phyloP scores from a whole-genome alignment of 2,113 vertebrate species.

The Pelusios castaneus region DNA sequence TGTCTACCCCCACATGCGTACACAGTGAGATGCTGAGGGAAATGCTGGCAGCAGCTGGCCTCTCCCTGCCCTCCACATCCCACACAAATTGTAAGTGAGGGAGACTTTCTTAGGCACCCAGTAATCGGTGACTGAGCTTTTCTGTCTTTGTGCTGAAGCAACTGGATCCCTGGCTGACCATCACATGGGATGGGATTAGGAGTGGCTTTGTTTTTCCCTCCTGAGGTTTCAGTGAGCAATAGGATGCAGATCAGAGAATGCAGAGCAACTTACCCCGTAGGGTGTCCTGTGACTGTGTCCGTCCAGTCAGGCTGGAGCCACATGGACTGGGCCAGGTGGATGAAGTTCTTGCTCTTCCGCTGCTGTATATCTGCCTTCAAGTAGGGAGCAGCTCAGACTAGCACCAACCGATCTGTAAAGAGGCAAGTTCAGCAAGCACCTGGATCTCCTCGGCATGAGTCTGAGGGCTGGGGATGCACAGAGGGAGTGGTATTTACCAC shows the following conservation, averaged over 20 bases:
- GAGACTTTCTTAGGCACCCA: neutral
- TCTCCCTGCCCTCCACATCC: neutral
- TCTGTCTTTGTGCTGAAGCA: neutral
- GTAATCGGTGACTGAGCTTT: neutral
- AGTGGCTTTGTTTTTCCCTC: neutral
- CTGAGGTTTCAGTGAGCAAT: neutral
- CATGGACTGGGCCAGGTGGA: no score
- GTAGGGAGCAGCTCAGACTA: neutral
- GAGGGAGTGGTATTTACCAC: constrained; percentile 14
- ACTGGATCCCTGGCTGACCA: neutral
- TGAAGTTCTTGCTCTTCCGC: neutral
- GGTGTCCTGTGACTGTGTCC: neutral
- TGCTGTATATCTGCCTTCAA: neutral
- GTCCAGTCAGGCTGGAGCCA: neutral
- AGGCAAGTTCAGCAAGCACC: neutral
- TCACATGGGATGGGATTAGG: neutral
- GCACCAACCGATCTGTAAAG: neutral
- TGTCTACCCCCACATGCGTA: no score
- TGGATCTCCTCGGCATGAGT: neutral
- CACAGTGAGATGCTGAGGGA: no score
- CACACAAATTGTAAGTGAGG: no score
- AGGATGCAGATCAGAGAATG: neutral
- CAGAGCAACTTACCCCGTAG: neutral
- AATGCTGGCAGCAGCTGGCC: neutral
- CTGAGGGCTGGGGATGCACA: rapidly evolving